phyloP scores from a whole-genome alignment of 2,888 invertebrate species.

The Tipula helvola region DNA sequence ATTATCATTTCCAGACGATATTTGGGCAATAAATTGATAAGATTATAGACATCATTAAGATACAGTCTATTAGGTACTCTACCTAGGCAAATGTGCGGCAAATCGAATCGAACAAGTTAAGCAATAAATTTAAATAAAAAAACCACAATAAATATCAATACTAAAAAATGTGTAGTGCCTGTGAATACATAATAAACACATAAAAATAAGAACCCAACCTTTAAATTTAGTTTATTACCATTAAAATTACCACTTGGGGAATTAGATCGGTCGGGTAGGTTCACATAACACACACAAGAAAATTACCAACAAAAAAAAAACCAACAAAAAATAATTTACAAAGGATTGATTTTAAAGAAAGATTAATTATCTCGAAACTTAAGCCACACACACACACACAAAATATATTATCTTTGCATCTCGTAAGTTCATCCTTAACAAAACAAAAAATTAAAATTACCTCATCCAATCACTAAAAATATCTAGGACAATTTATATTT shows the following conservation, averaged over 20 bases:
- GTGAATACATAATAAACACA: background rate
- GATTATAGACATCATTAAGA: background rate
- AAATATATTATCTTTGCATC: background rate
- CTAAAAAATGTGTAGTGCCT: background rate
- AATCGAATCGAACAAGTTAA: background rate
- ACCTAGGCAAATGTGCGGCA: background rate
- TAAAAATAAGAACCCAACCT: background rate
- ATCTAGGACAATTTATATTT: background rate
- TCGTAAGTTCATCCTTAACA: background rate
- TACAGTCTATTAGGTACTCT: background rate
- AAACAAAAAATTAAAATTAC: background rate
- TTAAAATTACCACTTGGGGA: background rate
- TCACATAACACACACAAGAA: background rate
- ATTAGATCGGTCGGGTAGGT: background rate
- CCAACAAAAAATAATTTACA: background rate
- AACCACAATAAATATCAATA: background rate
- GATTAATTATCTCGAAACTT: background rate
- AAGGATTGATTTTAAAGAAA: background rate
- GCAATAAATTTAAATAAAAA: background rate
- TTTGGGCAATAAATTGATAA: background rate
- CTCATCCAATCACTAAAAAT: background rate
- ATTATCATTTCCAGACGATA: background rate
- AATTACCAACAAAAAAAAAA: background rate
- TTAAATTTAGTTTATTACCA: background rate
- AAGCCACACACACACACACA: background rate